Evolutionary conservation across 2,113 vertebrate species (phyloP), one percentile per base, ranked within the genome.

Genomic region (Dromas ardeola): DNA sequence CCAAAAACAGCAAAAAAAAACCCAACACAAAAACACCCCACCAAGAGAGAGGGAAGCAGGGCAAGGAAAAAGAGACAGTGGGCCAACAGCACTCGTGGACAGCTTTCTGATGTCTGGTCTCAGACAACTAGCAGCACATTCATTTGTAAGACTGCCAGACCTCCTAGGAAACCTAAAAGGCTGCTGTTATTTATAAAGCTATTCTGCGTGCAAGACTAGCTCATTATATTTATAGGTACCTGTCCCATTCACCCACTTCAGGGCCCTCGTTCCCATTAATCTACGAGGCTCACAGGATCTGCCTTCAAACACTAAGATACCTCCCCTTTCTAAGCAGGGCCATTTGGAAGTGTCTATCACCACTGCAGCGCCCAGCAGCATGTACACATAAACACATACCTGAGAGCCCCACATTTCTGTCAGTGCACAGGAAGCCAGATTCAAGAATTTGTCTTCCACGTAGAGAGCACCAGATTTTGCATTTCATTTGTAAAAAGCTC

Each of bases 181-280:
- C 81, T 94, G 93, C 77, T 91, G 91, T 96, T 97, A 87, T 93
- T 95, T 97, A 82, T 95, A 96, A 91, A 87, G 62, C 93, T 92
- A 40, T 52, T 56, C 94, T 69, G 61, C 1, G 3, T 73, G 58
- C 53, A 77, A 82, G 78, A 70, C 66, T n/a, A 59, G 93, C 70
- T 82, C 56, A 55, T 79, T 79, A 47, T 76, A 89, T 89, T 94
- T 95, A 93, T 70, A 88, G 80, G 43, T 81, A 96, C 92, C 91
- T 95, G 88, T 89, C 80, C 94, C 77, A 76, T 94, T 97, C 86
- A 95, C 83, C 81, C 65, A 79, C 65, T 95, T 95, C 83, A 84
- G 36, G 32, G 86, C 70, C 16, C 50, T 73, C 1, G 0, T 63
- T 95, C 45, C 76, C 61, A 61, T 84, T 85, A 87, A 87, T 91